Evolutionary conservation across 2,113 vertebrate species (phyloP).

Genomic region (Rhodinocichla rosea): DNA sequence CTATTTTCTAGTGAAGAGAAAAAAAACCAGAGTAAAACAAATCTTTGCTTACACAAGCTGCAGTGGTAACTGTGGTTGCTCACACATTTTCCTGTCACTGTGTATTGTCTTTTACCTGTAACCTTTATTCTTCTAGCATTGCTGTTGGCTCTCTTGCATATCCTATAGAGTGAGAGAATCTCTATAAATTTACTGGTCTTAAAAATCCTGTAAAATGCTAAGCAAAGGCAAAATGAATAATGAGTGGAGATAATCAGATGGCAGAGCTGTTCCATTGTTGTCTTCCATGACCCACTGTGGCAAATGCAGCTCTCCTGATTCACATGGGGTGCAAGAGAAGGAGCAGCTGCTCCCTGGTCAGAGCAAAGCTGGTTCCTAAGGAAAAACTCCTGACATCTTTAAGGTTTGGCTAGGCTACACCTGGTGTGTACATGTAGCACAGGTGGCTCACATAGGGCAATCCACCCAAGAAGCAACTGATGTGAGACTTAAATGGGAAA

Average conservation of each 20-base stretch:
- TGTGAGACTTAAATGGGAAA: neutral
- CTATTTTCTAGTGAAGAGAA: neutral
- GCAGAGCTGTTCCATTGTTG: neutral
- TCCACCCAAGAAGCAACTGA: neutral
- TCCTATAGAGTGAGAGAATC: neutral
- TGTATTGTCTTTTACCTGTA: neutral
- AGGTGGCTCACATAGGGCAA: rapidly evolving
- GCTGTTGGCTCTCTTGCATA: neutral
- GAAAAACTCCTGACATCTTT: neutral
- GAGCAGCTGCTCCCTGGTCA: neutral
- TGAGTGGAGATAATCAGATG: neutral
- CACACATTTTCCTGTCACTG: neutral
- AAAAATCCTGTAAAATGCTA: neutral
- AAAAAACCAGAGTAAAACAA: neutral
- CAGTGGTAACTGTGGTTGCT: neutral
- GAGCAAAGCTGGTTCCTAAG: neutral
- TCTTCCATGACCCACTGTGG: neutral
- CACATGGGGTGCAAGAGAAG: neutral
- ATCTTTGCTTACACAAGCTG: neutral
- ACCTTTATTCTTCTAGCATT: neutral
- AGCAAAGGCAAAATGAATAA: neutral
- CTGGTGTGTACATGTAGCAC: neutral
- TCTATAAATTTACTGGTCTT: neutral
- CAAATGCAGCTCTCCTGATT: neutral
- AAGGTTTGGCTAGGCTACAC: neutral